These are phyloP conservation scores for Anguilla rostrata DNA, from an alignment of 2,113 vertebrate species.

Conservation along the genomic window DNA sequence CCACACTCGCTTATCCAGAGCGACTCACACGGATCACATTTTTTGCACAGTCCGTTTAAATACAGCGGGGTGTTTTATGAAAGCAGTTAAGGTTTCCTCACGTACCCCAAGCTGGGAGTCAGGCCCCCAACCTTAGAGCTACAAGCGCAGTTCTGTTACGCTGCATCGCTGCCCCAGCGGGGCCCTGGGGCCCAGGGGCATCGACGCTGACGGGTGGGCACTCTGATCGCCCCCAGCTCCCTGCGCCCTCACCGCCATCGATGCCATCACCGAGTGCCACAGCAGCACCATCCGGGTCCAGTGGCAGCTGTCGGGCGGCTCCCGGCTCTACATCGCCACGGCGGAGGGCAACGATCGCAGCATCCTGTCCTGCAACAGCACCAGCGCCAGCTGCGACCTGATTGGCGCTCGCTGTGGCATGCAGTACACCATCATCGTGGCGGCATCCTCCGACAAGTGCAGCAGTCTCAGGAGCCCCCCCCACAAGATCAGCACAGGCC, in stretches of 20 bases:
- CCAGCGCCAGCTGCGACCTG: slow-evolving; percentile 58
- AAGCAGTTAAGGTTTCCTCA: no score
- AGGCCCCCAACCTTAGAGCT: no score
- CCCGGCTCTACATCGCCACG: slow-evolving; percentile 58
- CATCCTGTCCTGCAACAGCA: slow-evolving; percentile 60
- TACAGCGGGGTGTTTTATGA: no score
- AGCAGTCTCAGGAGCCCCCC: slow-evolving; percentile 67
- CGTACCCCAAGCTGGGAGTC: no score
- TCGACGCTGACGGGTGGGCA: neutral
- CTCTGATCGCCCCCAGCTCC: slow-evolving; percentile 57
- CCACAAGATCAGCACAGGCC: slow-evolving; percentile 59
- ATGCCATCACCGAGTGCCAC: slow-evolving; percentile 51
- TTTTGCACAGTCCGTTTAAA: no score
- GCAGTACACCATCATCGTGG: slow-evolving; percentile 67
- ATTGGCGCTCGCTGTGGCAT: slow-evolving; percentile 50
- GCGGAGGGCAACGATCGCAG: slow-evolving; percentile 61
- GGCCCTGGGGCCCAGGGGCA: no score
- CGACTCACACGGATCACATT: no score
- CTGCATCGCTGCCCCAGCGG: no score
- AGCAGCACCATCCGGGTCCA: slow-evolving; percentile 56
- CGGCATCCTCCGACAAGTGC: slow-evolving; percentile 68
- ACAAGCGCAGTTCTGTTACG: no score
- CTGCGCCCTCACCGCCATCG: slow-evolving; percentile 60
- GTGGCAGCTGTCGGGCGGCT: slow-evolving; percentile 54
- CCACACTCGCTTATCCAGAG: no score